Evolutionary conservation across 2,113 vertebrate species (phyloP).

Genomic region (Stegastes partitus): DNA sequence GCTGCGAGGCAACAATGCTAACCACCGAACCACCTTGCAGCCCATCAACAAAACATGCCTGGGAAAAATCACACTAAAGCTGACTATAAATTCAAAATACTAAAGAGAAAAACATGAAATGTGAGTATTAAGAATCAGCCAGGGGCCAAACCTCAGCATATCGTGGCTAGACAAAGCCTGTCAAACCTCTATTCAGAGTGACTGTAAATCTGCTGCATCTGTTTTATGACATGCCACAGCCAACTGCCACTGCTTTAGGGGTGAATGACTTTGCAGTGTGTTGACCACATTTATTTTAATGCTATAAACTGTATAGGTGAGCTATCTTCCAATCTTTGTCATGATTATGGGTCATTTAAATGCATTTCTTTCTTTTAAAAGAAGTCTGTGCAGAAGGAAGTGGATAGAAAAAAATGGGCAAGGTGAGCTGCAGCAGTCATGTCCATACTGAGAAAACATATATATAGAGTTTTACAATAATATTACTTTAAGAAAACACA

Average conservation of each 20-base stretch:
- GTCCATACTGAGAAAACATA: not conserved
- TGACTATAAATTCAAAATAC: not conserved
- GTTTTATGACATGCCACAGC: not conserved
- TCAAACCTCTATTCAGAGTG: not conserved
- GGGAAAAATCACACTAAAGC: too few species aligned
- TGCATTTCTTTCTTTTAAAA: too few species aligned
- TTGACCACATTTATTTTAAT: too few species aligned
- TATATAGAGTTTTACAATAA: not conserved
- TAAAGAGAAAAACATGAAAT: not conserved
- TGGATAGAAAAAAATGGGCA: not conserved
- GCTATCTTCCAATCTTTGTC: too few species aligned
- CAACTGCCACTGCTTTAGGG: not conserved
- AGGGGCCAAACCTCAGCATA: not conserved
- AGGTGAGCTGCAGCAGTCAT: not conserved
- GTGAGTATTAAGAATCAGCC: not conserved
- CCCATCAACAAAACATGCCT: conserved; percentile 4
- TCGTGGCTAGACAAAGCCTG: not conserved
- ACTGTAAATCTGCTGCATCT: not conserved
- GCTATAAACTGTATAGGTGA: too few species aligned
- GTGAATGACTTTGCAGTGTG: too few species aligned
- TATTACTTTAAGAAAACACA: too few species aligned
- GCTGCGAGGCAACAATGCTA: too few species aligned
- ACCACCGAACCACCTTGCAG: too few species aligned
- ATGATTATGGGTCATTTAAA: too few species aligned
- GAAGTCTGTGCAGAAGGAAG: too few species aligned